These are phyloP conservation scores for Pelusios castaneus DNA, from an alignment of 2,113 vertebrate species.

Conservation along the genomic window DNA sequence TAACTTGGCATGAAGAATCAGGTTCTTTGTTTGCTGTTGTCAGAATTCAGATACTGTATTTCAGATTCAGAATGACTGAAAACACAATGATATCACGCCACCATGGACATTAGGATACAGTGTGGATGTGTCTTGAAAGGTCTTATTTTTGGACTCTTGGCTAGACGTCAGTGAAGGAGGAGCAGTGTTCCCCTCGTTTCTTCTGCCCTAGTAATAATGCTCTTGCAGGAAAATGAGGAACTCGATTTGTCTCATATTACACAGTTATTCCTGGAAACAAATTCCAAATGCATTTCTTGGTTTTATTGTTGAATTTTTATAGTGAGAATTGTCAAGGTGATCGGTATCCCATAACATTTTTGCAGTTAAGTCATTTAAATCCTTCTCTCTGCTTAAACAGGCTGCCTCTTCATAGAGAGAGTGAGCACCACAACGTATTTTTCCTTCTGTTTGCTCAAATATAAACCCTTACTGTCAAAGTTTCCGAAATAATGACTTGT, in stretches of 20 bases:
- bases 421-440: conserved; percentile 62
- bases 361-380: conserved; percentile 66
- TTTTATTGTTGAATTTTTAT: conserved; percentile 50
- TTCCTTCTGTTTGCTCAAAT: conserved; percentile 70
- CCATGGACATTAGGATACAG: background rate
- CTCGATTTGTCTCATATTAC: conserved; percentile 55
- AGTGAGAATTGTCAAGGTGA: conserved; percentile 57
- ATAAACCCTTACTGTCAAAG: conserved; percentile 61
- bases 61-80: background rate
- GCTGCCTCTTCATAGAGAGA: conserved; percentile 50
- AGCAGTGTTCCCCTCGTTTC: conserved; percentile 6
- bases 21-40: background rate
- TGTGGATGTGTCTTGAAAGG: conserved; percentile 25
- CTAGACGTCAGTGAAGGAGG: conserved; percentile 11
- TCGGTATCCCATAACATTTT: conserved; percentile 24
- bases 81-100: background rate
- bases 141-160: conserved; percentile 46
- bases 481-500: conserved; percentile 68
- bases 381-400: conserved; percentile 28
- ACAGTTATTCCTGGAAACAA: conserved; percentile 42
- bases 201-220: conserved; percentile 29
- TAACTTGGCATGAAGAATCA: background rate
- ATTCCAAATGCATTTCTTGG: conserved; percentile 48
- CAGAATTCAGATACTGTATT: background rate
- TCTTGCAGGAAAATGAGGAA: conserved; percentile 48